Base-by-base conservation (phyloP, 2,888 invertebrate genomes). In the Watsonalla cultraria region DNA sequence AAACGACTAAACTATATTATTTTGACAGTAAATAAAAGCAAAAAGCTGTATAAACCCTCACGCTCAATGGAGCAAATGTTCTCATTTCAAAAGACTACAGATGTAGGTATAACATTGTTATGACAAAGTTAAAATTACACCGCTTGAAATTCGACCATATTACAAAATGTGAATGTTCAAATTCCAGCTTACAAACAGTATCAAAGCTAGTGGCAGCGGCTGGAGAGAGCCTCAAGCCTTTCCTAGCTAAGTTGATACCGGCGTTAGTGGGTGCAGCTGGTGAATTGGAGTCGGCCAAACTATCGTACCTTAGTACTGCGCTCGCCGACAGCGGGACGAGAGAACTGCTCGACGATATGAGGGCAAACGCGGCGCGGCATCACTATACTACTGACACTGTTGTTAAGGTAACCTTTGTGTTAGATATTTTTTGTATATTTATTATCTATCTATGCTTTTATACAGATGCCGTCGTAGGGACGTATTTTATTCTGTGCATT, bases 351-450 rank as follows among this genome's bases (percentile, higher is more conserved):
- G 98, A 98, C 78, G 94, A 93, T 61, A 92, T 95, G 56, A 90
- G 98, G 54, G 96, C 97, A 7, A 94, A 94, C 53, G 94, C 95
- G 0, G 96, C 97, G 0, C 94, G 95, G 70, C 94, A 94, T 0
- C 96, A 98, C 77, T 96, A 97, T 57, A 96, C 97, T 57, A 96
- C 96, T 61, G 97, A 97, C 72, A 96, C 97, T 5, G 94, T 97
- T 45, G 94, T 95, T 47, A 95, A 96, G 87, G 96, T 95, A 56
- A 46, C 15, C 45, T 14, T 35, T 34, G 2, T 35, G 7, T 42
- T 24, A 4, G 42, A 37, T 37, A 7, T 42, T 42, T 8, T 8
- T 1, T 42, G 0, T 11, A 11, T 11, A 42, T 11, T 5, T 42
- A 11, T 8, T 39, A 39, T 8, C 4, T n/a, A n/a, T n/a, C n/a